Evolutionary conservation across 2,113 vertebrate genomes (phyloP).

Genomic region (Tychaedon coryphoeus): DNA sequence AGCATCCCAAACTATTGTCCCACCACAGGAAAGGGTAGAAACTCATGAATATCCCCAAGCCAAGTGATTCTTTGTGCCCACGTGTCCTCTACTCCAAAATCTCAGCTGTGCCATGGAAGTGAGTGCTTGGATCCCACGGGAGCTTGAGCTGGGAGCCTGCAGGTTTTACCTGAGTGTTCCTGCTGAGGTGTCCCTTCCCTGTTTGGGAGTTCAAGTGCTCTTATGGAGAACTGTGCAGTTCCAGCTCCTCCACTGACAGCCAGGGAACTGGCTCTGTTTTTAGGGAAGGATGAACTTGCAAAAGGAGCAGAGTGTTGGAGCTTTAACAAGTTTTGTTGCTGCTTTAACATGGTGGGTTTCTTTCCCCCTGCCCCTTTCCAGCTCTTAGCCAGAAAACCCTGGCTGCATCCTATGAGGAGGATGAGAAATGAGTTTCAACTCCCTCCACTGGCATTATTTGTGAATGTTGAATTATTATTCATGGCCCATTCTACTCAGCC

Average conservation of each 20-base stretch:
- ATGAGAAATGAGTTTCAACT: background rate
- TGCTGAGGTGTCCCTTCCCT: background rate
- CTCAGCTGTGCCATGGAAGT: background rate
- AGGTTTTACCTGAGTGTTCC: background rate
- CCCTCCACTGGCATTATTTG: background rate
- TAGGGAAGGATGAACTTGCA: background rate
- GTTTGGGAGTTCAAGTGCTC: background rate
- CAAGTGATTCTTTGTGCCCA: background rate
- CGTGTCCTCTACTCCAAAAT: background rate
- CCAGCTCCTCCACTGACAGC: accelerated
- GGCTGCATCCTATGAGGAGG: background rate
- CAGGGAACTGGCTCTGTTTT: background rate
- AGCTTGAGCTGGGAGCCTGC: background rate
- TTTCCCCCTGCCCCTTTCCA: background rate
- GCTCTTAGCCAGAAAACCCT: background rate
- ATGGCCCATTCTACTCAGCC: background rate
- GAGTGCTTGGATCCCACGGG: background rate
- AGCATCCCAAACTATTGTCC: background rate
- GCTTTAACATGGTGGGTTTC: background rate
- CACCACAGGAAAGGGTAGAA: background rate
- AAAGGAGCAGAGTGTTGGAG: background rate
- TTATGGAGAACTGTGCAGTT: background rate
- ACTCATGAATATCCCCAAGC: background rate
- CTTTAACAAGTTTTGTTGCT: too few species aligned
- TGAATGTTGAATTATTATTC: background rate